A percentile compares a stretch with the other conserved stretches of the same genome.
Conservation (phyloP, 2,797 vertebrate genomes). For the Betta splendens region DNA sequence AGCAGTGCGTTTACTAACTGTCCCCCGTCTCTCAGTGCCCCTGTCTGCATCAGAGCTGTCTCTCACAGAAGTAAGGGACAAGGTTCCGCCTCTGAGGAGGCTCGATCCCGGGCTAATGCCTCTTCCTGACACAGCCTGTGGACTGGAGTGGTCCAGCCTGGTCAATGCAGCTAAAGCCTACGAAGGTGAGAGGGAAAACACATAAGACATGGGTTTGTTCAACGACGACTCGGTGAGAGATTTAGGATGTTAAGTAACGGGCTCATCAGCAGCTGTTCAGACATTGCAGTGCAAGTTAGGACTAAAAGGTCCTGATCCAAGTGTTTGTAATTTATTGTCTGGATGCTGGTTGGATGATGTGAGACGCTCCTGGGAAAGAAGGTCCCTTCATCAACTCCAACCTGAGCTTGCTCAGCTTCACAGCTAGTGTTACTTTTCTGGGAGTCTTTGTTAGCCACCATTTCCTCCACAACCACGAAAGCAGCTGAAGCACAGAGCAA, state of each 20-base stretch:
- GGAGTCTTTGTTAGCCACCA: conserved; percentile 10
- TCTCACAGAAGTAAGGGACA: conserved; percentile 85
- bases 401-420: conserved; percentile 16
- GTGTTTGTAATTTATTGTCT: background rate
- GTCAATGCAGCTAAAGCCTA: conserved; percentile 92
- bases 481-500: conserved; percentile 13
- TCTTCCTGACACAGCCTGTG: conserved; percentile 88
- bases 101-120: conserved; percentile 91
- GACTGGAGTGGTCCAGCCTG: conserved; percentile 93
- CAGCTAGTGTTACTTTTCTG: conserved; percentile 10
- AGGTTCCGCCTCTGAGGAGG: conserved; percentile 81
- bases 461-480: conserved; percentile 26
- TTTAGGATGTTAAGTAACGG: background rate
- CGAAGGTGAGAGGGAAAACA: conserved; percentile 81
- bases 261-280: background rate
- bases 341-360: background rate
- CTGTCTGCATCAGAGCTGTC: conserved; percentile 90
- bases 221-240: background rate
- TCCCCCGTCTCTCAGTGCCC: conserved; percentile 71
- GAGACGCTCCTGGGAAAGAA: conserved; percentile 48
- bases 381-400: background rate
- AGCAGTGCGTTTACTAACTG: conserved; percentile 14
- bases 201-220: conserved; percentile 7
- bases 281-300: too few relatives aligned
- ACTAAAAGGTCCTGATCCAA: too few relatives aligned